phyloP scores from a whole-genome alignment of 2,888 invertebrate species.

The Cheilosia vulpina region DNA sequence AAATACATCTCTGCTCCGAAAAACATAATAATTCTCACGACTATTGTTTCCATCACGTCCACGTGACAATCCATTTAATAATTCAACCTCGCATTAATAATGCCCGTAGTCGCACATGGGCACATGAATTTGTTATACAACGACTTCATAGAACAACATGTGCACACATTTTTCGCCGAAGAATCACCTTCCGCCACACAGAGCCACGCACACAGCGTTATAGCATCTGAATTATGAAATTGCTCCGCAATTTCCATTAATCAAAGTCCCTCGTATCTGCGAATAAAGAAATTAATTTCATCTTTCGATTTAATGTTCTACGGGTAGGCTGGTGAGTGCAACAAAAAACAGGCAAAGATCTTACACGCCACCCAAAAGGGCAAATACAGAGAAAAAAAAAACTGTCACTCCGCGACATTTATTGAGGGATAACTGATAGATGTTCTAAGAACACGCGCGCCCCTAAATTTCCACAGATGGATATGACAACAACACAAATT shows the following conservation, averaged over 20 bases:
- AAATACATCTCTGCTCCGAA: conserved; percentile 20
- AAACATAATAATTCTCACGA: not conserved
- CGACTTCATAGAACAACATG: not conserved
- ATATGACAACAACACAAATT: conserved; percentile 5
- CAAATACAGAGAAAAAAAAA: conserved; percentile 6
- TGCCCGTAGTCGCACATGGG: conserved; percentile 10
- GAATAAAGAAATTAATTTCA: conserved; percentile 9
- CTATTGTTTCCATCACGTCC: conserved; percentile 18
- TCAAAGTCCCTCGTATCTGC: conserved; percentile 18
- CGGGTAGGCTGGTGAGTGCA: conserved; percentile 10
- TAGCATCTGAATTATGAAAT: conserved; percentile 54
- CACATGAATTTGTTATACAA: conserved; percentile 44
- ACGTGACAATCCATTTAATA: conserved; percentile 38
- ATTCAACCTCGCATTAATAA: conserved; percentile 29
- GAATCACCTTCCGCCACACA: not conserved
- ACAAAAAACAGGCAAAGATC: not conserved
- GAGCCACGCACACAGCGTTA: not conserved
- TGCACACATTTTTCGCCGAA: conserved; percentile 4
- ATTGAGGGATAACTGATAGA: conserved; percentile 11
- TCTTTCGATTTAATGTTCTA: conserved; percentile 9
- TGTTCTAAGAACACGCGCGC: conserved; percentile 21
- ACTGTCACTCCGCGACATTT: conserved; percentile 13
- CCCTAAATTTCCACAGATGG: conserved; percentile 12
- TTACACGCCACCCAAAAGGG: not conserved
- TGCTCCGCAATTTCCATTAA: conserved; percentile 41